These are phyloP conservation scores for Cotesia typhae DNA, from an alignment of 1,140 invertebrate genomes.

Conservation along the genomic window DNA sequence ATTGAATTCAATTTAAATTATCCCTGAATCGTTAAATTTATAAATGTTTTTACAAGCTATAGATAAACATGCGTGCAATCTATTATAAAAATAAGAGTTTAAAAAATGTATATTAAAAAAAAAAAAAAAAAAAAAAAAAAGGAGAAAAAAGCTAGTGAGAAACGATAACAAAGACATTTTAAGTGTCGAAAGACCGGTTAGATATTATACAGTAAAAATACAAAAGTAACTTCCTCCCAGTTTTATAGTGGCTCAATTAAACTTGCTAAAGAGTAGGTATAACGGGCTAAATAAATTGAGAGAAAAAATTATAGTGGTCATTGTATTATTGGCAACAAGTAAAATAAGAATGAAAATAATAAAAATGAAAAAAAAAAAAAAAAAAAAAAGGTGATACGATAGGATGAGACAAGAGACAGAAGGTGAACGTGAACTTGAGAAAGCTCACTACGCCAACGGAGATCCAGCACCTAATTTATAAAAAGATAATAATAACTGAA, in stretches of 20 bases:
- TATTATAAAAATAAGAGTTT: too few relatives aligned
- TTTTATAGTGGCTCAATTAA: conserved; percentile 50
- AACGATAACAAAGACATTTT: conserved; percentile 22
- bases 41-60: too few relatives aligned
- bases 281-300: conserved; percentile 20
- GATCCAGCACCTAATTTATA: conserved; percentile 21
- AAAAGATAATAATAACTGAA: conserved; percentile 28
- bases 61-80: too few relatives aligned
- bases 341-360: too few relatives aligned
- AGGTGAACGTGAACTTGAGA: neutral
- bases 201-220: conserved; percentile 22
- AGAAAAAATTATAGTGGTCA: conserved; percentile 23
- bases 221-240: conserved; percentile 39
- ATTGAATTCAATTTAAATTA: too few relatives aligned
- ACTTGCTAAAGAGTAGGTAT: conserved; percentile 35
- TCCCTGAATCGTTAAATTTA: too few relatives aligned
- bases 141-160: neutral
- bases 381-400: neutral
- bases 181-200: conserved; percentile 22
- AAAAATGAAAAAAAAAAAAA: neutral
- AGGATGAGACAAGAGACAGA: neutral
- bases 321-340: conserved; percentile 20
- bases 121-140: too few relatives aligned
- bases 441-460: neutral
- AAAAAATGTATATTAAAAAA: too few relatives aligned